Evolutionary conservation across 2,888 invertebrate species (phyloP).

Genomic region (Arrhopalites spinosus): DNA sequence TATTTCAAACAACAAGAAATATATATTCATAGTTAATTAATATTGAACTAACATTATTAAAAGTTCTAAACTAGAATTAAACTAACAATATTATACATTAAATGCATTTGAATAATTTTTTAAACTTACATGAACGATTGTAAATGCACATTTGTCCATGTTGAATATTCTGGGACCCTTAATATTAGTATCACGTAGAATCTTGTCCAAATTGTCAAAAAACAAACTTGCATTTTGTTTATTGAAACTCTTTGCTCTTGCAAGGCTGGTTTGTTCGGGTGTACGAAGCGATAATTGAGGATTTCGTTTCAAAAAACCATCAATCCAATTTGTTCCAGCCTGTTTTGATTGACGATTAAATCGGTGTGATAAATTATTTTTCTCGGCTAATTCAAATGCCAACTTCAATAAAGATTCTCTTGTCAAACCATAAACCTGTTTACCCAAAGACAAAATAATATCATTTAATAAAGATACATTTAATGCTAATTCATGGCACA

Average conservation of each 20-base stretch:
- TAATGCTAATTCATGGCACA: not conserved
- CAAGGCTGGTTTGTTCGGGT: conserved; percentile 50
- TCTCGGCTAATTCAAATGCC: conserved; percentile 55
- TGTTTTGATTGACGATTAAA: conserved; percentile 34
- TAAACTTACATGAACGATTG: no score
- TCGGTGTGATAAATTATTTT: conserved; percentile 17
- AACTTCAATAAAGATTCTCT: conserved; percentile 20
- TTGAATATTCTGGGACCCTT: conserved; percentile 35
- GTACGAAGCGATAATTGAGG: conserved; percentile 44
- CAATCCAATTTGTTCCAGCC: conserved; percentile 46
- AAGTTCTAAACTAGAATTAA: no score
- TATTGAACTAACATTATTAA: no score
- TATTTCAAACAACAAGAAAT: no score
- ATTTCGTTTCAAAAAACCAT: conserved; percentile 47
- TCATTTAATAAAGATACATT: no score
- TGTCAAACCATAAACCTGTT: not conserved
- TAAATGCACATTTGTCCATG: conserved; percentile 43
- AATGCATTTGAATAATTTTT: no score
- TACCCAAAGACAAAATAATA: not conserved
- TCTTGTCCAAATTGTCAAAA: conserved; percentile 28
- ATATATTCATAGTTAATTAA: no score
- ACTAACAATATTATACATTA: no score
- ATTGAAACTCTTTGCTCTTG: conserved; percentile 54
- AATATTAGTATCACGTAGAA: conserved; percentile 19
- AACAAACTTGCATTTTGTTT: conserved; percentile 40